Base-by-base conservation (phyloP, 2,797 vertebrate genomes). In the Myotis findleyi region DNA sequence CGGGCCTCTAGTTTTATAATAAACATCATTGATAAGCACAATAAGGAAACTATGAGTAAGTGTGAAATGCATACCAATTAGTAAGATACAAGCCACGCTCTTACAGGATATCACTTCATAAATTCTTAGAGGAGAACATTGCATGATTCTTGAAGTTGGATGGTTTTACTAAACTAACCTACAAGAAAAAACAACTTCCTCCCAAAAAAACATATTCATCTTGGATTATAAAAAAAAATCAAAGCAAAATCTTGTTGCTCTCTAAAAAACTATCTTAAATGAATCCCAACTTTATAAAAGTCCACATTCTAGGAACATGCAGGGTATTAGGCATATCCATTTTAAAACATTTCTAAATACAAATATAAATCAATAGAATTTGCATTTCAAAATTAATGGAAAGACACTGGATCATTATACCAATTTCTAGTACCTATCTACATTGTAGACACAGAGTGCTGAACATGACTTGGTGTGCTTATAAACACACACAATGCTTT, bases 301-400 rank as follows among this genome's bases (percentile, higher is more conserved):
- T 79, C 11, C 47, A 47, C 5, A 38, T 51, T n/a, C 25, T 41
- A 84, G 25, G 80, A 89, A 68, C 69, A 41, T 57, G 13, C 66
- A 81, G 36, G 18, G 25, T 87, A 73, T 17, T 41, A 33, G 23
- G 38, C n/a, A 85, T 49, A 89, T 27, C 6, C 7, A 79, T 72
- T 47, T 73, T n/a, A 93, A 79, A 53, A 6, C 7, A 85, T 87
- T 85, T 89, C 75, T 81, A 93, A 85, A 62, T 72, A 71, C 7
- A 80, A 68, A 75, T 77, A 44, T 83, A 86, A 91, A 30, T 72
- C 38, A 86, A 80, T 6, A 66, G 7, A 93, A 25, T 33, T 62
- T 75, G 71, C 12, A 33, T 66, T 81, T 76, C 18, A 71, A 72
- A 69, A 83, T 25, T 77, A 83, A 92, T 23, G 68, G 11, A 80